Percentiles rank a stretch among this genome's conserved stretches.
Evolutionary conservation across 2,113 vertebrate species (phyloP).

Genomic region (Amblyopsis rosae): DNA sequence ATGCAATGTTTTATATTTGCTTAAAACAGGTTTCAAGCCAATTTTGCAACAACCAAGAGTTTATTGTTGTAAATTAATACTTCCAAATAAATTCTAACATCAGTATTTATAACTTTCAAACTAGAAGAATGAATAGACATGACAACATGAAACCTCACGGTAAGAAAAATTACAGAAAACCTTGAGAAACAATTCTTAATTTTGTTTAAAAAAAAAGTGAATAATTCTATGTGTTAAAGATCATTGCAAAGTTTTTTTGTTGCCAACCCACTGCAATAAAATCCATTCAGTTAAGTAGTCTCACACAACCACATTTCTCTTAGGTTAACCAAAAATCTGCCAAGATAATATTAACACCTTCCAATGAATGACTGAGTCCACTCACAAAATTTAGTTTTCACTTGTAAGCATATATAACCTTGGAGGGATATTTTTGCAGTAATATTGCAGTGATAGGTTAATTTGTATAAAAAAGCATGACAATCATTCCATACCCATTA

Average conservation of each 20-base stretch:
- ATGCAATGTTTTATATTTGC: no score
- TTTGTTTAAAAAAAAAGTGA: background rate
- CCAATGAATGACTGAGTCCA: no score
- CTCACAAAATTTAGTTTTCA: no score
- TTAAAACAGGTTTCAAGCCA: no score
- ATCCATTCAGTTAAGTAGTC: slow-evolving; percentile 18
- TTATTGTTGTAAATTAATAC: slow-evolving; percentile 60
- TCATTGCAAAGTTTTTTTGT: no score
- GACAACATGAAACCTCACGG: slow-evolving; percentile 24
- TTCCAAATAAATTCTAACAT: slow-evolving; percentile 42
- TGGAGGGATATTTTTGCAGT: no score
- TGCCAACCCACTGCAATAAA: slow-evolving; percentile 1
- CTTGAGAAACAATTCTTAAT: background rate
- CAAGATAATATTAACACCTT: background rate
- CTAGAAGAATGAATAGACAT: slow-evolving; percentile 32
- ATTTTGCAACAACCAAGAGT: slow-evolving; percentile 54
- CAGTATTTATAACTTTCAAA: slow-evolving; percentile 25
- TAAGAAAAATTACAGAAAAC: slow-evolving; percentile 24
- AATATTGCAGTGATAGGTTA: background rate
- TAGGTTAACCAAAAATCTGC: background rate
- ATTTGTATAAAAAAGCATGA: slow-evolving; percentile 8
- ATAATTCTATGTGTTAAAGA: slow-evolving; percentile 11
- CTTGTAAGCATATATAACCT: no score
- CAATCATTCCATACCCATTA: slow-evolving; percentile 9
- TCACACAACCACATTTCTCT: slow-evolving; percentile 23